Conservation (phyloP, 2,797 vertebrate genomes). For the Acanthurus leucopareius region DNA sequence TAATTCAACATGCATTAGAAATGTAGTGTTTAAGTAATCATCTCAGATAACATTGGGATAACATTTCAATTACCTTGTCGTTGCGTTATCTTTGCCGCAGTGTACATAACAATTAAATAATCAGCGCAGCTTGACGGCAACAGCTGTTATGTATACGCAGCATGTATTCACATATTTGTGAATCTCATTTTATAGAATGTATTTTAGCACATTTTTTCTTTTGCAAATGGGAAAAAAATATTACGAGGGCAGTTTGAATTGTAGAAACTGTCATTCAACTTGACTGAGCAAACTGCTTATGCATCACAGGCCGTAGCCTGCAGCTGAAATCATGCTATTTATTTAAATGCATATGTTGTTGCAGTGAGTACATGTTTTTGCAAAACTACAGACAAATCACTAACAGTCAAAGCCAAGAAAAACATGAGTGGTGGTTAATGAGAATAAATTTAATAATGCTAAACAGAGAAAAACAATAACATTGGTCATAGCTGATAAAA, state of each 20-base stretch:
- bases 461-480: neutral
- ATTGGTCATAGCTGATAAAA: neutral
- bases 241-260: constrained; percentile 21
- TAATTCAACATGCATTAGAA: constrained; percentile 86
- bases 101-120: constrained; percentile 83
- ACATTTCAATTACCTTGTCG: constrained; percentile 83
- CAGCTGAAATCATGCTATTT: constrained; percentile 10
- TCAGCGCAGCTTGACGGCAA: constrained; percentile 70
- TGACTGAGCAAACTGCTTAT: neutral
- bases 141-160: constrained; percentile 68
- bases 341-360: neutral
- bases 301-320: neutral
- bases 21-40: constrained; percentile 85
- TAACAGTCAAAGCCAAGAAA: neutral
- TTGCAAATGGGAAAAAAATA: constrained; percentile 2
- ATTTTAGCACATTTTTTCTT: constrained; percentile 3
- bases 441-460: neutral
- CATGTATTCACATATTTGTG: constrained; percentile 45
- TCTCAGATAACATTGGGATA: constrained; percentile 82
- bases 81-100: constrained; percentile 73
- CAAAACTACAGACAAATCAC: neutral
- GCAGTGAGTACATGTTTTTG: neutral
- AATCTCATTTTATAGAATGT: constrained; percentile 46
- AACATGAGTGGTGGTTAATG: neutral
- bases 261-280: constrained; percentile 38